Conservation (phyloP, 2,113 vertebrate genomes). For the Zosterops japonicus region DNA sequence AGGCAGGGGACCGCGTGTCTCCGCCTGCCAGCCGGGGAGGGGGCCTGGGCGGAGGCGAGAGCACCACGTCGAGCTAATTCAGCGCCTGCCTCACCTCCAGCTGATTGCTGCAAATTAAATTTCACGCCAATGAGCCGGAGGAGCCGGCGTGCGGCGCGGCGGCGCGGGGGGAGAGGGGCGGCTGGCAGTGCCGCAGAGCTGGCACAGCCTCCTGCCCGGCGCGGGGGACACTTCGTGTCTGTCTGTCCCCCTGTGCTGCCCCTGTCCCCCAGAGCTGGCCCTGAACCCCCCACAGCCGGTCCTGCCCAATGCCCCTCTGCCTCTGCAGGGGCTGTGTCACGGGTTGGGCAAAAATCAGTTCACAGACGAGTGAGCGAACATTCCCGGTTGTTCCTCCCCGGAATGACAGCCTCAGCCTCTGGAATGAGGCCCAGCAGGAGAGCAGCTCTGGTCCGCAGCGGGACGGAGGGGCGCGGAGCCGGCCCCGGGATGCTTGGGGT, state of each 20-base stretch:
- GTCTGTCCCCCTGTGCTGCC: rapidly evolving
- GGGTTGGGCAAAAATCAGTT: neutral
- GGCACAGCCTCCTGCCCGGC: neutral
- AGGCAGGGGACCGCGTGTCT: neutral
- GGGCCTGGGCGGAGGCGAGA: neutral
- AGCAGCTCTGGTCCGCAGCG: rapidly evolving
- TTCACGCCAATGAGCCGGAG: conserved; percentile 25
- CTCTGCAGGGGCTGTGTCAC: rapidly evolving
- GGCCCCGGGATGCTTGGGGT: rapidly evolving
- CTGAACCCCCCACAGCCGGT: neutral
- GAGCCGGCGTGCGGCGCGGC: neutral
- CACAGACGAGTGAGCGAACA: neutral
- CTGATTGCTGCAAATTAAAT: conserved; percentile 50
- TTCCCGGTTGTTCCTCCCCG: rapidly evolving
- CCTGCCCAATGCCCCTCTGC: neutral
- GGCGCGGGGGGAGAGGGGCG: neutral
- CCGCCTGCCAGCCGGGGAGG: neutral
- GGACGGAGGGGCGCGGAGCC: rapidly evolving
- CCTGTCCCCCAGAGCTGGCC: rapidly evolving
- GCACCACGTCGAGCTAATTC: neutral
- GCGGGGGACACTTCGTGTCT: rapidly evolving
- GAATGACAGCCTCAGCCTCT: neutral
- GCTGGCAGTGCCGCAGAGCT: neutral
- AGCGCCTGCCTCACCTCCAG: conserved; percentile 37
- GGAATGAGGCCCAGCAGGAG: neutral